Percentiles rank a stretch among this genome's conserved stretches.
Evolutionary conservation across 2,797 vertebrate genomes (phyloP).

Genomic region (Hipposideros larvatus): DNA sequence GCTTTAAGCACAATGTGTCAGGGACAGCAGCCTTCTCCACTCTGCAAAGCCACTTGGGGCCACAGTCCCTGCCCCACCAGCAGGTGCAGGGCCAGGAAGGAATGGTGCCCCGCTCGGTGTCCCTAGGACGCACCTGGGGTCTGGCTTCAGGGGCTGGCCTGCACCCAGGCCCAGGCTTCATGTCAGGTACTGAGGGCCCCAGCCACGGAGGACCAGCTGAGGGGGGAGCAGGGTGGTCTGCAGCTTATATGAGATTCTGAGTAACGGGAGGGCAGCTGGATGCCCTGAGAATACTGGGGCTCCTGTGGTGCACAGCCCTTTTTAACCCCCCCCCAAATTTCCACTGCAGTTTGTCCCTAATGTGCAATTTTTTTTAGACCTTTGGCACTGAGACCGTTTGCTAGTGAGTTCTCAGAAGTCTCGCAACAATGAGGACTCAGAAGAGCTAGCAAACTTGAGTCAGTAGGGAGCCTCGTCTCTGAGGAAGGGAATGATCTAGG

Average conservation of each 20-base stretch:
- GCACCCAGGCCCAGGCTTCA: not conserved
- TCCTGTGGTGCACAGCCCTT: rapidly evolving
- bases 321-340: not conserved
- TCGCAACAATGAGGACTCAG: not conserved
- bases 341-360: not conserved
- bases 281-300: not conserved
- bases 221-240: rapidly evolving
- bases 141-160: not conserved
- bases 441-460: not conserved
- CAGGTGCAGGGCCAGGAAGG: not conserved
- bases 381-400: not conserved
- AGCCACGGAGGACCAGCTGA: not conserved
- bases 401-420: not conserved
- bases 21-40: not conserved
- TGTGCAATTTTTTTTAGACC: not conserved
- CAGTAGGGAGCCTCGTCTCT: not conserved
- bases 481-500: not conserved
- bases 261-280: not conserved
- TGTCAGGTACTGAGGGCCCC: not conserved
- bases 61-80: not conserved
- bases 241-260: not conserved
- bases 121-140: not conserved
- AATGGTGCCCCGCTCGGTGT: rapidly evolving
- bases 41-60: not conserved
- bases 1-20: rapidly evolving